Base-by-base conservation (phyloP, 37 sponge, comb jelly and placozoan species). In the Halisarca cf. caerulea region DNA sequence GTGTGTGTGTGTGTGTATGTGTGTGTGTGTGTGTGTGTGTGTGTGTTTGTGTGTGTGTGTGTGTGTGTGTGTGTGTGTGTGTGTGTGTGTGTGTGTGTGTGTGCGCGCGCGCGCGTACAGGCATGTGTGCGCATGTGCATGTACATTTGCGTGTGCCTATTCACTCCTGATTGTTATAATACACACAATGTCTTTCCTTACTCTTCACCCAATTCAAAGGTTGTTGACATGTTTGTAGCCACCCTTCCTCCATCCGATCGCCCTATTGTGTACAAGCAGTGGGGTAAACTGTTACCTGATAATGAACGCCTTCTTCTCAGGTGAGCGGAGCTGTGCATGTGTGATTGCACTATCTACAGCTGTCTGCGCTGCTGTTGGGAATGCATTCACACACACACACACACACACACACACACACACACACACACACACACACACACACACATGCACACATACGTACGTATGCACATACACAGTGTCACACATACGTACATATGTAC, bases 1-100 rank as follows among this genome's bases (percentile, higher is more conserved):
- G 80, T 80, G 80, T 64, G 66, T 62, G 64, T 62, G 64, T 62
- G 64, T 62, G 64, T 62, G 64, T 62, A 27, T 62, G 64, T 62
- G 64, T 62, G 64, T 62, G 64, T 62, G 64, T 62, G 64, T 62
- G 64, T 62, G 64, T 62, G 64, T 62, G 23, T 15, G 23, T 62
- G 18, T 62, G 18, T 62, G 64, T 62, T 8, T 62, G 64, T 62
- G 64, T 62, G 64, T 62, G 64, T 62, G 64, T 62, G 64, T 62
- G 64, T 62, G 64, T 62, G 64, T 62, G 64, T 80, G 81, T 80
- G 38, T 34, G 58, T 35, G 43, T 72, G 43, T 72, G 51, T 68
- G 33, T 68, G 33, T 27, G 33, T 68, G 69, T 68, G 33, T 68
- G 69, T 68, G 33, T 30, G 69, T 68, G 33, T 68, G 69, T 68